A percentile compares a stretch with the other conserved stretches of the same genome.
Conservation (phyloP, 2,113 vertebrate genomes). For the Electrona antarctica region DNA sequence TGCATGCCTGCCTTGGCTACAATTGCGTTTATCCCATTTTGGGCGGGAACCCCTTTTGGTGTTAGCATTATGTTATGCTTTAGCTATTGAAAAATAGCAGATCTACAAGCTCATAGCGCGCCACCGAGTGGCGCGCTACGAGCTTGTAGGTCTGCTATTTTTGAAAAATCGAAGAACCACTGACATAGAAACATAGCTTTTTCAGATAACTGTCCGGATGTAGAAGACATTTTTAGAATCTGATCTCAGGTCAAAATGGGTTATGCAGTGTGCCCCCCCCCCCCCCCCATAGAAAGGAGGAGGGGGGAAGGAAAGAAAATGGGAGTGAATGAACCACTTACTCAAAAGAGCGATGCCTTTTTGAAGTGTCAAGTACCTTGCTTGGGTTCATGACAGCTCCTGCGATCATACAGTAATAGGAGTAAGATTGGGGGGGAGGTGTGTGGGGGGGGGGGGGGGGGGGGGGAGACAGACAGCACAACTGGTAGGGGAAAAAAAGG, state of each 20-base stretch:
- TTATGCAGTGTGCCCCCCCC: neutral
- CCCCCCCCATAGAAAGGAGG: neutral
- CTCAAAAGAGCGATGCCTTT: constrained; percentile 22
- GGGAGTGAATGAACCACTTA: constrained; percentile 9
- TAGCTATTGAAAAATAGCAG: too few relatives aligned
- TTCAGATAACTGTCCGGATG: too few relatives aligned
- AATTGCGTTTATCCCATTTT: constrained; percentile 6
- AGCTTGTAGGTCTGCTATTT: too few relatives aligned
- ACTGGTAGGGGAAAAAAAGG: too few relatives aligned
- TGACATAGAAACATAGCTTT: too few relatives aligned
- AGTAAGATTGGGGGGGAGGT: neutral
- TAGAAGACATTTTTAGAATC: too few relatives aligned
- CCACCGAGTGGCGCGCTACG: too few relatives aligned
- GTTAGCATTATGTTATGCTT: too few relatives aligned
- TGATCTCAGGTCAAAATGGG: too few relatives aligned
- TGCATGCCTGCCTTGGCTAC: neutral
- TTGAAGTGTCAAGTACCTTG: constrained; percentile 27
- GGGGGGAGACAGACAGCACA: neutral
- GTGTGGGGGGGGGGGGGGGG: neutral
- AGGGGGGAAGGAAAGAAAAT: neutral
- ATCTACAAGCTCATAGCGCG: too few relatives aligned
- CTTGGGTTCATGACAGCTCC: constrained; percentile 20
- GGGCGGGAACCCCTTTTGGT: too few relatives aligned
- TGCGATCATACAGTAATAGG: neutral
- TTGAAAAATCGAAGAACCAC: too few relatives aligned